Evolutionary conservation across 2,888 invertebrate genomes (phyloP), one percentile per base, ranked within the genome.

Genomic region (Hipparchia sbordonii): DNA sequence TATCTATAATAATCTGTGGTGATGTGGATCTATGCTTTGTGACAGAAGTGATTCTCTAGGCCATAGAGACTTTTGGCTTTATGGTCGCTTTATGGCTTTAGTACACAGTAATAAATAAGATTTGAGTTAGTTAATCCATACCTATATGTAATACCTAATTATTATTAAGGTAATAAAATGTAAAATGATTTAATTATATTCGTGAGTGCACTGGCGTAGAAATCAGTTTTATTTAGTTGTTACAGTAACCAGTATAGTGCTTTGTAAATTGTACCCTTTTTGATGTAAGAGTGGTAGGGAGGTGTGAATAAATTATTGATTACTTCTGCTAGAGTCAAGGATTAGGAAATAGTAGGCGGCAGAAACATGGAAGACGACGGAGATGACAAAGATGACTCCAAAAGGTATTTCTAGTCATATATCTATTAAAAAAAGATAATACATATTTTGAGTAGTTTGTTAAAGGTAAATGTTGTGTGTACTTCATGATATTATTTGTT

Each of bases 351-450:
- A 63, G 62, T 71, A 73, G 60, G 63, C 52, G 62, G 67, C 67
- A 45, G 62, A 78, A 86, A 75, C 76, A 96, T 97, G 96, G 97
- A 97, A 74, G 97, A 97, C 86, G 97, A 97, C 80, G 96, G 95
- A 68, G 97, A 97, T 83, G 97, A 97, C 82, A 97, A 97, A 90
- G 97, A 97, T 89, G 96, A 96, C 82, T 95, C 97, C 10, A 97
- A 97, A 94, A 95, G 97, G 97, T 65, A 56, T 6, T 56, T 56
- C 8, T 57, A 13, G 13, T 7, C 23, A 10, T 10, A 52, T 0
- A 52, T 12, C 3, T 39, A 39, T 39, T 39, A 39, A 39, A 39
- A 39, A 39, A 39, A 39, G 39, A 39, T 39, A 39, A 39, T 39
- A 39, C 23, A 23, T 23, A 23, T 23, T 23, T 23, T 23, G 23